These are phyloP conservation scores for Drosophila littoralis DNA, from an alignment of 1,140 invertebrate genomes.

Conservation along the genomic window DNA sequence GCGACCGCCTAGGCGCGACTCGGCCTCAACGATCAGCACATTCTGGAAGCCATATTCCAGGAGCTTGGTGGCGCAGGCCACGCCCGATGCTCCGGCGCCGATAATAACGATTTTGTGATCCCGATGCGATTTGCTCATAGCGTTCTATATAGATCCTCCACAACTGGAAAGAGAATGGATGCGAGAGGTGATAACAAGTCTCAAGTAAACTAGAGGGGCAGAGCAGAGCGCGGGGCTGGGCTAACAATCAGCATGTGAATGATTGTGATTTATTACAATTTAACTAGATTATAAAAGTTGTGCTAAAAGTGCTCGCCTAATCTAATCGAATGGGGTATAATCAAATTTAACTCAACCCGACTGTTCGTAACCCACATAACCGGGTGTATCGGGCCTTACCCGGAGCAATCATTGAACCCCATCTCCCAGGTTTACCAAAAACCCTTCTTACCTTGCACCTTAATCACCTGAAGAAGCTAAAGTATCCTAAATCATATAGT, in stretches of 20 bases:
- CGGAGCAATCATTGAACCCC: too few species aligned
- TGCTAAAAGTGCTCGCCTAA: neutral
- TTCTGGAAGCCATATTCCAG: conserved; percentile 86
- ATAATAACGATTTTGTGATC: conserved; percentile 86
- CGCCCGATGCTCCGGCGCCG: conserved; percentile 87
- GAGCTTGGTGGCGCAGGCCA: conserved; percentile 87
- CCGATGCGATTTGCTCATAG: conserved; percentile 60
- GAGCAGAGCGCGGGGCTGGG: neutral
- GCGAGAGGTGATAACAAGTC: neutral
- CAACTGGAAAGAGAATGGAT: conserved; percentile 26
- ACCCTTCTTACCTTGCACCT: too few species aligned
- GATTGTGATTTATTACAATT: neutral
- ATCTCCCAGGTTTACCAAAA: too few species aligned
- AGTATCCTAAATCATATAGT: too few species aligned
- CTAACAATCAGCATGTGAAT: neutral
- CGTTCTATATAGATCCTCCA: conserved; percentile 16
- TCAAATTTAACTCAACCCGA: too few species aligned
- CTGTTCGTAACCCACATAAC: too few species aligned
- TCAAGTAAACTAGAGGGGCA: neutral
- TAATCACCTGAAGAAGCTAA: too few species aligned
- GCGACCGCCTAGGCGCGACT: conserved; percentile 89
- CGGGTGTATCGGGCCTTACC: too few species aligned
- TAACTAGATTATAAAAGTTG: neutral
- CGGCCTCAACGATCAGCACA: conserved; percentile 88
- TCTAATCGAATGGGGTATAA: too few species aligned